These are phyloP conservation scores for Trogon surrucura DNA, from an alignment of 2,113 vertebrate species.

Conservation along the genomic window DNA sequence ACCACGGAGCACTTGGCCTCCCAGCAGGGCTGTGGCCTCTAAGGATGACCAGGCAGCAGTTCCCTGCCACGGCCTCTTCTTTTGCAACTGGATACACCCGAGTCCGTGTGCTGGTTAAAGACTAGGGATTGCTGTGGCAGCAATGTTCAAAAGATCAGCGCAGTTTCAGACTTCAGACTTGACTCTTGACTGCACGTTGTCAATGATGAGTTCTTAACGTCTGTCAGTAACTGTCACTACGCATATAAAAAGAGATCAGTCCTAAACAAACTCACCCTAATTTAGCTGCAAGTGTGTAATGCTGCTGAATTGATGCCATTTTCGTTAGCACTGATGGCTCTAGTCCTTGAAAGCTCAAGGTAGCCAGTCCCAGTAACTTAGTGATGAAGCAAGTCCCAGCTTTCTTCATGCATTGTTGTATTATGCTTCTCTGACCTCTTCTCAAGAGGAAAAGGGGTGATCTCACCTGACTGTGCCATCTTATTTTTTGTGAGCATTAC, in stretches of 20 bases:
- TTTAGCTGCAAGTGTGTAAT: not conserved
- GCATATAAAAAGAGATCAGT: not conserved
- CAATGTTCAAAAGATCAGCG: not conserved
- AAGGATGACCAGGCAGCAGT: not conserved
- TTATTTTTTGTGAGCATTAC: not conserved
- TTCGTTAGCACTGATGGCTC: not conserved
- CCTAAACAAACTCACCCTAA: not conserved
- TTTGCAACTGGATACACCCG: not conserved
- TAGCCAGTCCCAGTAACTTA: not conserved
- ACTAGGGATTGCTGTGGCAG: not conserved
- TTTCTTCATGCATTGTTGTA: not conserved
- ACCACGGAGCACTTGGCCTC: not conserved
- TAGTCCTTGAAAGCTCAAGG: not conserved
- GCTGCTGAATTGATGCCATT: rapidly evolving
- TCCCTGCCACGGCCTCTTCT: not conserved
- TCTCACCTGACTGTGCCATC: not conserved
- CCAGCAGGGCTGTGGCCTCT: not conserved
- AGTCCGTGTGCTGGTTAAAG: not conserved
- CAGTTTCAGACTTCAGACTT: not conserved
- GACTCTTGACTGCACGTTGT: not conserved
- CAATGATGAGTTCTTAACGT: not conserved
- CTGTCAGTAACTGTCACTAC: not conserved
- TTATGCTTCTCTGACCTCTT: not conserved
- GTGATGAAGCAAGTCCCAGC: not conserved
- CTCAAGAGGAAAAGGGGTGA: not conserved